Evolutionary conservation across 2,113 vertebrate genomes (phyloP), one percentile per base, ranked within the genome.

Genomic region (Tenrec ecaudatus): DNA sequence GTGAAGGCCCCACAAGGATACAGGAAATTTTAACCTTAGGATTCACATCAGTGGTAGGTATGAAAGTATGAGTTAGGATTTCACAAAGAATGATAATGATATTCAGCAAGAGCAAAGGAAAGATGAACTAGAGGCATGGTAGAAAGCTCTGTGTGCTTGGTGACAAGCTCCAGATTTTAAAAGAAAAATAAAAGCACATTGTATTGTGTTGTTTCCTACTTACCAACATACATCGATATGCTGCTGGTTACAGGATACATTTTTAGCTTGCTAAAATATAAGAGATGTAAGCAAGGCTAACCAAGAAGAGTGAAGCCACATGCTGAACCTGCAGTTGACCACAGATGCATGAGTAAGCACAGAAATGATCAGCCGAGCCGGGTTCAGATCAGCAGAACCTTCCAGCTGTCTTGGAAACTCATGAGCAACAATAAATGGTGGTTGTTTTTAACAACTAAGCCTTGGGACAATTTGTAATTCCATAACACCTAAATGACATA

Each of bases 401-500:
- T 47, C n/a, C 66, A 90, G 23, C 27, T 71, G 11, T 89, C 47
- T 86, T 15, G 10, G n/a, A 60, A 38, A 85, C 8, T 69, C 40
- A 57, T 27, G n/a, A 75, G 38, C 25, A 79, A 78, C 47, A 80
- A 77, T 73, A 81, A 94, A 78, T 79, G 23, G 20, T 17, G 22
- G 68, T 57, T 80, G 36, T 87, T 91, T 94, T 88, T 89, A 78
- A 47, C n/a, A 64, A 47, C 8, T 76, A 80, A 92, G 6, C 71
- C 82, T 58, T 69, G 68, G 14, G 14, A n/a, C 90, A 69, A 71
- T 93, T 93, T 88, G 23, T 79, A 94, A 82, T 5, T 84, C 66
- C 78, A 36, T 75, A 78, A 47, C 76, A 82, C 87, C 95, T 77
- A 88, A 62, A 29, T 64, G 17, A 75, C 85, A n/a, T 60, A 27